A percentile compares a stretch with the other conserved stretches of the same genome.
Evolutionary conservation across 1,140 invertebrate species (phyloP).

Genomic region (Paralvinella palmiformis): DNA sequence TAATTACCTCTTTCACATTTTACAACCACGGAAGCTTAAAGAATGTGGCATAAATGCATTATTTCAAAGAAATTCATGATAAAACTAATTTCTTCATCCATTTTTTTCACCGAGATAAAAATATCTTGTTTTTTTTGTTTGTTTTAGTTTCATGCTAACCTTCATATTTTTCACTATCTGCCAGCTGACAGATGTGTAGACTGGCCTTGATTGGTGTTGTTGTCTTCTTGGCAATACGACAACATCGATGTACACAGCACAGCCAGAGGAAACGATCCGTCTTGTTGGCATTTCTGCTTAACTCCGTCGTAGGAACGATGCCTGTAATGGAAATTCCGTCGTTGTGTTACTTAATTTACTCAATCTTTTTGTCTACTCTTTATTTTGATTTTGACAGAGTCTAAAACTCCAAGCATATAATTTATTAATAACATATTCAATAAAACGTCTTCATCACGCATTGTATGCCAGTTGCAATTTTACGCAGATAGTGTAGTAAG

Average conservation of each 20-base stretch:
- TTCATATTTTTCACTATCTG: constrained; percentile 30
- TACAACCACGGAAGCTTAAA: too few relatives aligned
- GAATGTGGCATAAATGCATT: too few relatives aligned
- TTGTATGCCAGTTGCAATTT: too few relatives aligned
- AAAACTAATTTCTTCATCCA: background rate
- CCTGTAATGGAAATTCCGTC: constrained; percentile 16
- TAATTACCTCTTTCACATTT: too few relatives aligned
- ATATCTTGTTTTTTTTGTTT: background rate
- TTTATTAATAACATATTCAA: background rate
- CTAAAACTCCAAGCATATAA: background rate
- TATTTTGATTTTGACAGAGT: background rate
- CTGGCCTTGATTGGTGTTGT: constrained; percentile 25
- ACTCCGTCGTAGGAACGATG: constrained; percentile 26
- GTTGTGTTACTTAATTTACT: too few relatives aligned
- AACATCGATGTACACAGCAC: constrained; percentile 17
- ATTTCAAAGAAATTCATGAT: background rate
- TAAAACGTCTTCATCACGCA: background rate
- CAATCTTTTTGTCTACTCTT: too few relatives aligned
- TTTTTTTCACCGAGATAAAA: background rate
- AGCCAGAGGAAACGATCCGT: constrained; percentile 14
- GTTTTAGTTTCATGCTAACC: constrained; percentile 17
- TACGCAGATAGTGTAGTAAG: too few relatives aligned
- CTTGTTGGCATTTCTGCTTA: constrained; percentile 19
- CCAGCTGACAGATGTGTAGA: constrained; percentile 26
- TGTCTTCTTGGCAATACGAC: too few relatives aligned